phyloP scores from a whole-genome alignment of 2,888 invertebrate genomes.

The Steinernema scapterisci region DNA sequence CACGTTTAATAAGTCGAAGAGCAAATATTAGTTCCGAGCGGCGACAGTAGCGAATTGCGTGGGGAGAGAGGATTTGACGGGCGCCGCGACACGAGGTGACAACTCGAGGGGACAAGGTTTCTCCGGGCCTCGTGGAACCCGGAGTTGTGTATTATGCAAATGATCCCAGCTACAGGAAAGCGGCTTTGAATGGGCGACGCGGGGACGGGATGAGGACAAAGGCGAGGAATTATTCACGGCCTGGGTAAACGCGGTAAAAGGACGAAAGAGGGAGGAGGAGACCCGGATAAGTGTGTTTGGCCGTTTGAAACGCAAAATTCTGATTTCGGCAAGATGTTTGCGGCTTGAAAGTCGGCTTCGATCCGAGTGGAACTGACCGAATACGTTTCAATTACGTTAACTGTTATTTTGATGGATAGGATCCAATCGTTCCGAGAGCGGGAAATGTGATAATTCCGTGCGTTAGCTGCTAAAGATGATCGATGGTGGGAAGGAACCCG shows the following conservation, averaged over 20 bases:
- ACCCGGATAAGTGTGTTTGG: not conserved
- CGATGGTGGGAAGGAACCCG: no score
- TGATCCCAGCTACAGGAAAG: constrained; percentile 25
- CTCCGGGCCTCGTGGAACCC: not conserved
- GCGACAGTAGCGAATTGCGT: constrained; percentile 15
- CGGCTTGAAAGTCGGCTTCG: not conserved
- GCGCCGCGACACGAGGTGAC: not conserved
- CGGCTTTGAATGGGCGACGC: constrained; percentile 19
- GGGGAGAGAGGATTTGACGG: not conserved
- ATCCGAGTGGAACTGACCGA: no score
- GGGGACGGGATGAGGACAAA: not conserved
- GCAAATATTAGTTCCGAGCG: constrained; percentile 2
- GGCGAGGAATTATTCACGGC: constrained; percentile 30
- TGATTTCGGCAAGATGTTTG: not conserved
- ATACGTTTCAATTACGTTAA: no score
- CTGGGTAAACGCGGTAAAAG: constrained; percentile 29
- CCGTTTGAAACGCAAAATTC: not conserved
- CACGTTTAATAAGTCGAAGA: constrained; percentile 15
- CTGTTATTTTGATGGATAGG: no score
- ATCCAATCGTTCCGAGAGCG: no score
- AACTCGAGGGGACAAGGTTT: not conserved
- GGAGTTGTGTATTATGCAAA: constrained; percentile 21
- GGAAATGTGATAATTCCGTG: no score
- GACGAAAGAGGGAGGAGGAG: not conserved
- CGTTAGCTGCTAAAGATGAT: no score